Conservation (phyloP, 2,888 invertebrate species). For the Scaptomyza flava region DNA sequence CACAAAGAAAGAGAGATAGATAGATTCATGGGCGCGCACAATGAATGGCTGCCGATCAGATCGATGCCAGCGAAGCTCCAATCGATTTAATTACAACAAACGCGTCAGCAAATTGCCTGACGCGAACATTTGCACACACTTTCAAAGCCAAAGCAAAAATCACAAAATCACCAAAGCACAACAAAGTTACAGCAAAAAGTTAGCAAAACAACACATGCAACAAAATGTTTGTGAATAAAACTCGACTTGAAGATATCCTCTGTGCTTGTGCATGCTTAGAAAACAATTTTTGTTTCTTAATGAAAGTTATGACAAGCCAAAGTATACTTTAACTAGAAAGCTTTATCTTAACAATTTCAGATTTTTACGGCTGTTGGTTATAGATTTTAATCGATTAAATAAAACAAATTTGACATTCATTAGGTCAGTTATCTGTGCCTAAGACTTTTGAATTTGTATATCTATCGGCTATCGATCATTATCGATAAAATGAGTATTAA, state of each 20-base stretch:
- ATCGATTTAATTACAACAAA: slow-evolving; percentile 81
- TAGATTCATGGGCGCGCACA: slow-evolving; percentile 74
- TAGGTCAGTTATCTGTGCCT: background rate
- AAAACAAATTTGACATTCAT: no score
- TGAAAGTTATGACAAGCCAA: background rate
- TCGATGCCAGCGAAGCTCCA: slow-evolving; percentile 65
- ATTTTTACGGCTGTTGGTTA: background rate
- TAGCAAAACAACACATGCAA: background rate
- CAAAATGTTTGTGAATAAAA: background rate
- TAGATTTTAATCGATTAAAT: background rate
- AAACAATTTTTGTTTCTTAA: background rate
- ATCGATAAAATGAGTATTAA: background rate
- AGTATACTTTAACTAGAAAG: background rate
- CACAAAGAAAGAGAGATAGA: slow-evolving; percentile 35
- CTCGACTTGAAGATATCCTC: background rate
- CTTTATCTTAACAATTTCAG: background rate
- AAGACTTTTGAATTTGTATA: background rate
- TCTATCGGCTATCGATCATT: background rate
- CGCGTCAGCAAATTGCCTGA: slow-evolving; percentile 81
- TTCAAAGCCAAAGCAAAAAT: slow-evolving; percentile 63
- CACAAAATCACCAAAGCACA: slow-evolving; percentile 38
- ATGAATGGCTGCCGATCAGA: slow-evolving; percentile 76
- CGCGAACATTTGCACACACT: slow-evolving; percentile 81
- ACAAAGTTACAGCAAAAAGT: slow-evolving; percentile 13
- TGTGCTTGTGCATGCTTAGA: background rate